Evolutionary conservation across 2,113 vertebrate genomes (phyloP), one percentile per base, ranked within the genome.

Genomic region (Trochalopteron elliotii): DNA sequence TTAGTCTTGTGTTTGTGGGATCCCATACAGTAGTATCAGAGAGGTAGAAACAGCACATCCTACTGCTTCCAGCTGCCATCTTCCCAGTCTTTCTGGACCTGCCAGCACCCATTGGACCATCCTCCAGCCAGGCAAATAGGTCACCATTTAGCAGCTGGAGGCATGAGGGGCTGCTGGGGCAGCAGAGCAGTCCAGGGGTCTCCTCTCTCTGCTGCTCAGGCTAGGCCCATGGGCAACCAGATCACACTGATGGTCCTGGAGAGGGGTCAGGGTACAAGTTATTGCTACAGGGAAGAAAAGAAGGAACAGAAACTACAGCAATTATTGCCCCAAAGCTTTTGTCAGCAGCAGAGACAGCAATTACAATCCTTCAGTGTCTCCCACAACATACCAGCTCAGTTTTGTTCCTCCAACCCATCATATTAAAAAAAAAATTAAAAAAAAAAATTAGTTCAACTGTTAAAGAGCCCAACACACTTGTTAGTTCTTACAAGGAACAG

Each of bases 31-130:
- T 3, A 87, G 14, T 4, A 75, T 10, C 55, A 47, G 13, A 74
- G 27, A 83, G 18, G 19, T 11, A 57, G 71, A 47, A 90, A 50
- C 5, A 83, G 14, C 37, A 42, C 1, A 1, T 49, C 45, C 44
- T 37, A 8, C 28, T 88, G 45, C 57, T 91, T 59, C 40, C 53
- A 79, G 35, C 27, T 31, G 53, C 70, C 45, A 50, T 31, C 40
- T 76, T 28, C 37, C 17, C 71, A 39, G 67, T 8, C 35, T 52
- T 68, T 75, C 53, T 53, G 50, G 45, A n/a, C 10, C 8, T 4
- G 2, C 2, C 4, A 87, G n/a, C 15, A n/a, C 7, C 20, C 57
- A 30, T 0, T 11, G 12, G 12, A 4, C 4, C 8, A 13, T 12
- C 4, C 39, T 30, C 42, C 39, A 80, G 33, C 15, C 35, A 33